phyloP scores from a whole-genome alignment of 2,113 vertebrate genomes.

The Parus major region DNA sequence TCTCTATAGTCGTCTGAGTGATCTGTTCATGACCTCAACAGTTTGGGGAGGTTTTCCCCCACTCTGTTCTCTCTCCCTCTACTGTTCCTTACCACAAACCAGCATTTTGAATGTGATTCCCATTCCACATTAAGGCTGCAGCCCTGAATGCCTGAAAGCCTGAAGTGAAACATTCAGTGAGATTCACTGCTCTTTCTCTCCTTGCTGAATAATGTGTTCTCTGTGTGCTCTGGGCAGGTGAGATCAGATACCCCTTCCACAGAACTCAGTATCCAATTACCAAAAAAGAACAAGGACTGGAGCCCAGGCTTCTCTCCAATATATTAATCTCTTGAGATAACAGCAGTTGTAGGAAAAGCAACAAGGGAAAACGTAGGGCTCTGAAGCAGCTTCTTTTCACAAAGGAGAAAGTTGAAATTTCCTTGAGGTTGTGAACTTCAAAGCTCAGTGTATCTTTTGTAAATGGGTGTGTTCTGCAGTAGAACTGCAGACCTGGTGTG shows the following conservation, averaged over 20 bases:
- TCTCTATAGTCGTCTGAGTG: neutral
- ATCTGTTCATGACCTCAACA: neutral
- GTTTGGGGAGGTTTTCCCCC: neutral
- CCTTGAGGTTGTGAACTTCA: neutral
- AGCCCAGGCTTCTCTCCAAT: neutral
- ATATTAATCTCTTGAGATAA: neutral
- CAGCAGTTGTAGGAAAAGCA: neutral
- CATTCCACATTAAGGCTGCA: neutral
- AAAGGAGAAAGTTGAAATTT: neutral
- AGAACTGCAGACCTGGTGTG: neutral
- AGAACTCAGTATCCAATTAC: neutral
- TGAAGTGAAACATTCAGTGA: neutral
- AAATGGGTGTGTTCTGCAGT: neutral
- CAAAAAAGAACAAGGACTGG: neutral
- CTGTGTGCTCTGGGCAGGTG: neutral
- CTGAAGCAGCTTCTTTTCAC: neutral
- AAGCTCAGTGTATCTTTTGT: neutral
- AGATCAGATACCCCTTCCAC: neutral
- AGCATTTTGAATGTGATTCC: neutral
- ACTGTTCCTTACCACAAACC: neutral
- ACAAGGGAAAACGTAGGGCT: neutral
- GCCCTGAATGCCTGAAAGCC: neutral
- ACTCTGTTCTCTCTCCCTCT: neutral
- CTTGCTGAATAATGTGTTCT: neutral
- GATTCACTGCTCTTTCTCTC: neutral